A percentile compares a stretch with the other conserved stretches of the same genome.
Evolutionary conservation across 1,140 invertebrate genomes (phyloP).

Genomic region (Drosophila mauritiana): DNA sequence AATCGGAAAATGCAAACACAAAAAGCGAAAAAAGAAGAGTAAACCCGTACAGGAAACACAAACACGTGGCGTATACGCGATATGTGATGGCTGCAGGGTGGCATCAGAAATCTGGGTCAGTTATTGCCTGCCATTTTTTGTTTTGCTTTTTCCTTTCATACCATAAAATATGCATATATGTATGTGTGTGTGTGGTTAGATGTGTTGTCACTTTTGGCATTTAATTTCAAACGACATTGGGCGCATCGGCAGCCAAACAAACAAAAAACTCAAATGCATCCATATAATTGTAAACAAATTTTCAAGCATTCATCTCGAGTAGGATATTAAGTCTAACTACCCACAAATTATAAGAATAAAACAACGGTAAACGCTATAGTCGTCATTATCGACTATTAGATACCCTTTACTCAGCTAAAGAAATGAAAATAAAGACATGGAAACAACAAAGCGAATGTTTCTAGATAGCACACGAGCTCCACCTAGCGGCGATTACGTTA

Average conservation of each 20-base stretch:
- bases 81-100: constrained; percentile 15
- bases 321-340: background rate
- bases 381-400: no score
- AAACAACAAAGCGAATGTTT: no score
- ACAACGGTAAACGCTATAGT: no score
- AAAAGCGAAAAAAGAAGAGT: background rate
- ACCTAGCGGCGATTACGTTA: no score
- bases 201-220: constrained; percentile 66
- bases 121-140: constrained; percentile 66
- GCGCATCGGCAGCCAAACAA: constrained; percentile 46
- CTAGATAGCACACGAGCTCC: no score
- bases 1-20: constrained; percentile 26
- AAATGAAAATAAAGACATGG: no score
- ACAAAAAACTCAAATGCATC: constrained; percentile 1
- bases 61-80: constrained; percentile 49
- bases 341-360: background rate
- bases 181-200: constrained; percentile 22
- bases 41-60: constrained; percentile 7
- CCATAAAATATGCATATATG: constrained; percentile 25
- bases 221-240: constrained; percentile 70
- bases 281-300: constrained; percentile 9
- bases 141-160: constrained; percentile 36
- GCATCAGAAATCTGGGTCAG: constrained; percentile 78
- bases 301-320: background rate
- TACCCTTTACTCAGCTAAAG: no score